A percentile compares a stretch with the other conserved stretches of the same genome.
These are phyloP conservation scores for Anguilla obscura DNA, from an alignment of 2,797 vertebrate genomes.

Conservation along the genomic window DNA sequence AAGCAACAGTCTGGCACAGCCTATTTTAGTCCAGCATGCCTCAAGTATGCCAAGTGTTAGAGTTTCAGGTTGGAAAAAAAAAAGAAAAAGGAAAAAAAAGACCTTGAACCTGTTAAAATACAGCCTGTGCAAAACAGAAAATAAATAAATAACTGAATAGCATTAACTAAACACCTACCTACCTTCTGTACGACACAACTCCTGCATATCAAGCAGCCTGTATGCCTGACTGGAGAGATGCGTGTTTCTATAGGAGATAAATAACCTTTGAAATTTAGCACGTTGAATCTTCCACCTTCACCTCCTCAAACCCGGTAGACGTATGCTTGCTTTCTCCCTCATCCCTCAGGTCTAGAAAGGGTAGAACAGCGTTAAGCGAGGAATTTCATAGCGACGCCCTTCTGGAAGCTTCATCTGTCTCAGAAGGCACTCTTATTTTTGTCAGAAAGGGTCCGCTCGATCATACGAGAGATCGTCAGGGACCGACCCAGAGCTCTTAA, in stretches of 20 bases:
- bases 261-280: constrained; percentile 3
- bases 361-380: not conserved
- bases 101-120: constrained; percentile 18
- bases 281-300: not conserved
- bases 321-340: not conserved
- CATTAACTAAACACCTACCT: constrained; percentile 21
- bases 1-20: not conserved
- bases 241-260: not conserved
- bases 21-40: not conserved
- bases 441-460: not conserved
- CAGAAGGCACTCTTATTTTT: not conserved
- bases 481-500: not conserved
- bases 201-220: not conserved
- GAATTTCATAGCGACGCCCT: not conserved
- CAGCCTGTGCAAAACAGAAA: constrained; percentile 1
- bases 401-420: not conserved
- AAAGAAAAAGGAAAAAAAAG: not conserved
- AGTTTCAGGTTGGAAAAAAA: not conserved
- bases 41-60: not conserved
- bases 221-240: not conserved
- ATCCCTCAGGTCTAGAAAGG: not conserved
- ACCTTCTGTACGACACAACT: constrained; percentile 12
- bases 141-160: not conserved
- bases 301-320: not conserved
- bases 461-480: not conserved